phyloP scores from a whole-genome alignment of 2,888 invertebrate genomes.

The Idaea aversata region DNA sequence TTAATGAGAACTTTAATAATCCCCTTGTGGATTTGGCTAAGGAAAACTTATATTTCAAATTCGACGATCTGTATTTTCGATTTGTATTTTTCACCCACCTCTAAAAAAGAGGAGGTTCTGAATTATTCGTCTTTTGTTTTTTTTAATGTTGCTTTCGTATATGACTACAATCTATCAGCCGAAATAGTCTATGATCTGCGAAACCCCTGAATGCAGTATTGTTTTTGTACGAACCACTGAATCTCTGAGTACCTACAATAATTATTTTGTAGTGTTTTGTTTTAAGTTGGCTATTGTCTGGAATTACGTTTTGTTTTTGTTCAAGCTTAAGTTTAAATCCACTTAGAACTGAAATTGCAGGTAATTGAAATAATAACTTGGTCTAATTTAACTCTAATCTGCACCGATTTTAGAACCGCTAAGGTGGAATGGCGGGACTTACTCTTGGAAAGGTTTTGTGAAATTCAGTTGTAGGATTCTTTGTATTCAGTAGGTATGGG shows the following conservation, averaged over 20 bases:
- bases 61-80: too few relatives aligned
- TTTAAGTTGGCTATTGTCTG: slow-evolving; percentile 34
- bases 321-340: neutral
- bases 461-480: too few relatives aligned
- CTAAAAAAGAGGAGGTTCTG: neutral
- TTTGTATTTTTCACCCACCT: too few relatives aligned
- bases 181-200: neutral
- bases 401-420: neutral
- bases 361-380: neutral
- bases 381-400: neutral
- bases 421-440: too few relatives aligned
- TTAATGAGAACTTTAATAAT: too few relatives aligned
- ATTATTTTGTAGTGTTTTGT: slow-evolving; percentile 41
- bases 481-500: too few relatives aligned
- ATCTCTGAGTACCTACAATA: neutral
- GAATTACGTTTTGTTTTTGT: slow-evolving; percentile 5
- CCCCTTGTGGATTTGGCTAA: too few relatives aligned
- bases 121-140: neutral
- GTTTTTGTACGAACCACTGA: neutral
- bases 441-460: too few relatives aligned
- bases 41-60: too few relatives aligned
- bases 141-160: neutral
- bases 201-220: neutral
- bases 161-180: neutral
- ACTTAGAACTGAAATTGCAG: neutral